Base-by-base conservation (phyloP, 2,113 vertebrate genomes). In the Sinosuthora webbiana region DNA sequence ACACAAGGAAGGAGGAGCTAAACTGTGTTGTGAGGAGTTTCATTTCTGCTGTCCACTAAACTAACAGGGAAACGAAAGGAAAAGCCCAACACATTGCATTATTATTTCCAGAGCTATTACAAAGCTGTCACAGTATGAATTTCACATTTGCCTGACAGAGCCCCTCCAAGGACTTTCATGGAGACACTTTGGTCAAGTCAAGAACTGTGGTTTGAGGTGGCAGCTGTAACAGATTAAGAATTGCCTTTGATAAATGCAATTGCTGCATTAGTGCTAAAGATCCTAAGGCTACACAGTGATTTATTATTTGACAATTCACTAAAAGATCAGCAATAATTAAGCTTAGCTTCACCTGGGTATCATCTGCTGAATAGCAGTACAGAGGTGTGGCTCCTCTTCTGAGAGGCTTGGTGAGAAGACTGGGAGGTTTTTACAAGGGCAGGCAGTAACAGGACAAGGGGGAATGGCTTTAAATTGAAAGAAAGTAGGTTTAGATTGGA, bases 1-100 rank as follows among this genome's bases (percentile, higher is more conserved):
- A 3, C 0, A 0, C 21, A 63, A n/a, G 22, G 2, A 0, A 49
- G n/a, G n/a, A 55, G 35, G 15, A 8, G 2, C 7, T 11, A 17
- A 37, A 52, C 52, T 75, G 31, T n/a, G 41, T 10, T 4, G 2
- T 17, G 3, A 42, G 41, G 5, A 79, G 71, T 90, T 90, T 77
- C 2, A 0, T 84, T 91, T 91, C 65, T 89, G 19, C 9, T 5
- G 1, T 35, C 30, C 2, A 1, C 6, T 10, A 21, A 59, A 23
- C n/a, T n/a, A n/a, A n/a, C 11, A 5, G 49, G 20, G 67, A 87
- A 96, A 83, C 3, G 33, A 83, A 63, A 73, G 24, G 0, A 12
- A 9, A 60, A 10, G 1, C 4, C 2, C 6, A 37, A 13, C 0
- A 3, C 15, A 7, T 1, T 22, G 6, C 4, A 2, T 55, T 15